A percentile compares a stretch with the other conserved stretches of the same genome.
Conservation (phyloP, 2,888 invertebrate species). For the Cosmia trapezina region DNA sequence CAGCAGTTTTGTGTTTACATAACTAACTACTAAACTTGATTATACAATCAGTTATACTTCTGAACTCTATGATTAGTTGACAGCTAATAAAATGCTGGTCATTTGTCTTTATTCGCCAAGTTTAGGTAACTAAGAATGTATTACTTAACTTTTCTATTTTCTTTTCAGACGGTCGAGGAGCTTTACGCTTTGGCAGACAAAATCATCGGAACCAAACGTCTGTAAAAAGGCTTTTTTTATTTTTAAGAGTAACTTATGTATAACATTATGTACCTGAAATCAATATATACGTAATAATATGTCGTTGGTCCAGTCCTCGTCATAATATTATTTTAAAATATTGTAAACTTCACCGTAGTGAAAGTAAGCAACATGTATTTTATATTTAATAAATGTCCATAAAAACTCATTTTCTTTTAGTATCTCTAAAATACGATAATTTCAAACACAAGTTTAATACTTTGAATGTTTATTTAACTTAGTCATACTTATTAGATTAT, state of each 20-base stretch:
- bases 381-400: slow-evolving; percentile 74
- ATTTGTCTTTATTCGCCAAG: slow-evolving; percentile 1
- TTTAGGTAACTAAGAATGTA: background rate
- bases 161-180: slow-evolving; percentile 92
- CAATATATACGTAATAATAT: slow-evolving; percentile 51
- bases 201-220: slow-evolving; percentile 90
- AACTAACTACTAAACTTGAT: background rate
- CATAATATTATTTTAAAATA: slow-evolving; percentile 65
- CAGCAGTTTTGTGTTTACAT: slow-evolving; percentile 1
- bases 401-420: slow-evolving; percentile 23
- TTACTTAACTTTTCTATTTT: slow-evolving; percentile 46
- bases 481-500: slow-evolving; percentile 57
- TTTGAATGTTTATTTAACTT: slow-evolving; percentile 65
- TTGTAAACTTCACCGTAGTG: slow-evolving; percentile 73
- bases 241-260: slow-evolving; percentile 63
- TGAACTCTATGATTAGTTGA: background rate
- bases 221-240: slow-evolving; percentile 66
- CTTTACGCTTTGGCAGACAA: slow-evolving; percentile 92
- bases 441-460: slow-evolving; percentile 60
- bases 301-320: slow-evolving; percentile 47
- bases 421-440: background rate
- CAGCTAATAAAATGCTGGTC: background rate
- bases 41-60: slow-evolving; percentile 3
- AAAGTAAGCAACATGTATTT: slow-evolving; percentile 76
- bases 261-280: slow-evolving; percentile 51